Evolutionary conservation across 1,140 invertebrate genomes (phyloP).

Genomic region (Lordiphosa clarofinis): DNA sequence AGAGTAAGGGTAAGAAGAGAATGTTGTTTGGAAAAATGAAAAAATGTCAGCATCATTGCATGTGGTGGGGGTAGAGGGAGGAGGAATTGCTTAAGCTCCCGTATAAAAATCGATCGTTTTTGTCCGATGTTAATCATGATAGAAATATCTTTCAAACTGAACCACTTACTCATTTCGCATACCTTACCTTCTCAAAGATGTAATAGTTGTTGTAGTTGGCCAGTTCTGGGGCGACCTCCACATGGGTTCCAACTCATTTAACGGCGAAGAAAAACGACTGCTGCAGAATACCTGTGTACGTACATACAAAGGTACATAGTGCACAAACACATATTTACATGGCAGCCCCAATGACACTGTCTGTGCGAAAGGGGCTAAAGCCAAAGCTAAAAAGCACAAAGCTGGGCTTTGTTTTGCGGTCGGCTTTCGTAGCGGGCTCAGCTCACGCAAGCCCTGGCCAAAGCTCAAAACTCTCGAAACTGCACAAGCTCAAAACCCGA

Average conservation of each 20-base stretch:
- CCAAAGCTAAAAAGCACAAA: slow-evolving; percentile 13
- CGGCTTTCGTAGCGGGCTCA: background rate
- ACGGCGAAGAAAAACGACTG: background rate
- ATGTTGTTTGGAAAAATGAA: no score
- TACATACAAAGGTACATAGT: background rate
- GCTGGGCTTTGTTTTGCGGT: slow-evolving; percentile 13
- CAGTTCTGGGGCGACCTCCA: background rate
- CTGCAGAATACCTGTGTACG: background rate
- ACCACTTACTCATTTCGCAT: no score
- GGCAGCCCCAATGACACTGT: background rate
- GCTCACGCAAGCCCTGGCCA: slow-evolving; percentile 7
- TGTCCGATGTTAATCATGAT: no score
- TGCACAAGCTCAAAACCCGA: slow-evolving; percentile 3
- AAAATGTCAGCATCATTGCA: no score
- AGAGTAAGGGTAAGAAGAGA: no score
- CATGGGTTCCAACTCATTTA: background rate
- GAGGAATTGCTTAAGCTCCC: no score
- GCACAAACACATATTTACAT: background rate
- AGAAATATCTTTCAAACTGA: no score
- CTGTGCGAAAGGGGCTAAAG: slow-evolving; percentile 18
- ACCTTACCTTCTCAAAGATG: no score
- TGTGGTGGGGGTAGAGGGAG: no score
- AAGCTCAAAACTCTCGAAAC: slow-evolving; percentile 31
- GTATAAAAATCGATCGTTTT: no score
- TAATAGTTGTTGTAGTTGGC: no score